A percentile compares a stretch with the other conserved stretches of the same genome.
phyloP scores from a whole-genome alignment of 53 echinoderm and acorn worm species.

The Paracentrotus lividus region DNA sequence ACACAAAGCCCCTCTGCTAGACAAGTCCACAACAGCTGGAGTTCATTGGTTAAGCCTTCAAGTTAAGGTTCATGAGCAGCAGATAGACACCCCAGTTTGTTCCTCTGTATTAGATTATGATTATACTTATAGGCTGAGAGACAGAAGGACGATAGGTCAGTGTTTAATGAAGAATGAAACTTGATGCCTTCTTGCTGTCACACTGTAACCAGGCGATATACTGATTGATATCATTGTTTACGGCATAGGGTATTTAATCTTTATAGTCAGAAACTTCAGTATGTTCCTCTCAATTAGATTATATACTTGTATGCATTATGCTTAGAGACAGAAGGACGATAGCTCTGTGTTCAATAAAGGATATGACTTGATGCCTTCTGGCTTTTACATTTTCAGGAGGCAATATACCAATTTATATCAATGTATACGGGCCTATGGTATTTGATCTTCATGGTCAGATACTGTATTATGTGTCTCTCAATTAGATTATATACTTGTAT shows the following conservation, averaged over 20 bases:
- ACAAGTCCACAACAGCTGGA: conserved; percentile 23
- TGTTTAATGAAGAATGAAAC: too few species aligned
- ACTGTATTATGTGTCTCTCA: too few species aligned
- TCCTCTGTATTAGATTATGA: background rate
- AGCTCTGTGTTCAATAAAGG: too few species aligned
- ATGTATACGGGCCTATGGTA: background rate
- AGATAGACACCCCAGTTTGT: background rate
- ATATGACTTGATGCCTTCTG: too few species aligned
- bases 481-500: conserved; percentile 14
- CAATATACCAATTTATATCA: background rate
- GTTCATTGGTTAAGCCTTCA: background rate
- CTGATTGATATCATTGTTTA: background rate
- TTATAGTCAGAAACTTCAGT: background rate
- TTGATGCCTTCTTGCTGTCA: too few species aligned
- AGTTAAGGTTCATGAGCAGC: background rate
- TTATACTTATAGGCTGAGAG: background rate
- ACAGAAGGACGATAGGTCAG: too few species aligned
- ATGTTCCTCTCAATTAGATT: conserved; percentile 2
- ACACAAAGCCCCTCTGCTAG: background rate
- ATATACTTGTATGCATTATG: background rate
- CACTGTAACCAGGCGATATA: background rate
- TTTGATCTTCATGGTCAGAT: conserved; percentile 10
- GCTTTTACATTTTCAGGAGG: too few species aligned
- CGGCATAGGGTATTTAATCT: background rate
- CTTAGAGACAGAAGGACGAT: too few species aligned